Percentiles rank a stretch among this genome's conserved stretches.
Conservation (phyloP, 2,113 vertebrate species). For the Myrmophylax atrothorax region DNA sequence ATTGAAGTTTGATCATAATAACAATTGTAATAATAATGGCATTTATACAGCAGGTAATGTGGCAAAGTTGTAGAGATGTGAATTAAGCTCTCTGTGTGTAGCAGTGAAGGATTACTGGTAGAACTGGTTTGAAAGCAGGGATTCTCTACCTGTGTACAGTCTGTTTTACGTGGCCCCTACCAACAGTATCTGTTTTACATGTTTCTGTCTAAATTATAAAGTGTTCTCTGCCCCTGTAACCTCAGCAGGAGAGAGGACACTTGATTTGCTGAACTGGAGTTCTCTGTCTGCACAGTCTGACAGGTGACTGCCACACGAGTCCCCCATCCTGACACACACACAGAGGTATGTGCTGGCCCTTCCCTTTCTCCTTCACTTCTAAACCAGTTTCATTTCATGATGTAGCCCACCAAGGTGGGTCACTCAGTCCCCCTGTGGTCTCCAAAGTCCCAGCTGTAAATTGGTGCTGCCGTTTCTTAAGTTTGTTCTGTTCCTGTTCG, state of each 20-base stretch:
- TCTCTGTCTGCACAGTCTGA: neutral
- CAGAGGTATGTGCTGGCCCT: fast-evolving
- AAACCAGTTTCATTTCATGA: neutral
- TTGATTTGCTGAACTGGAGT: neutral
- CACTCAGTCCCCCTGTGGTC: neutral
- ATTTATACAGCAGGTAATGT: neutral
- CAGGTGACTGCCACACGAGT: neutral
- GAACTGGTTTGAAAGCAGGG: conserved; percentile 27
- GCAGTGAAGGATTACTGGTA: neutral
- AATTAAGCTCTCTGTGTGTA: neutral
- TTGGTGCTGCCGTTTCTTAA: neutral
- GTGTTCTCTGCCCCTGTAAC: neutral
- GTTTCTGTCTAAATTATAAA: neutral
- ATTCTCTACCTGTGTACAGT: neutral
- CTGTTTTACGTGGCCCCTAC: neutral
- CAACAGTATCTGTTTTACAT: neutral
- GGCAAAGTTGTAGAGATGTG: neutral
- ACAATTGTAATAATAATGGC: neutral
- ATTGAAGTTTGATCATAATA: neutral
- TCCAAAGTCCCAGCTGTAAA: neutral
- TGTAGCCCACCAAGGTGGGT: neutral
- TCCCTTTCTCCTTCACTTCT: neutral
- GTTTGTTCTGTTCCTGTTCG: neutral
- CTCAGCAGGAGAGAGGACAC: neutral
- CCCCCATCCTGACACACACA: neutral